Evolutionary conservation across 2,888 invertebrate genomes (phyloP).

Genomic region (Tetheella fluctuosa): DNA sequence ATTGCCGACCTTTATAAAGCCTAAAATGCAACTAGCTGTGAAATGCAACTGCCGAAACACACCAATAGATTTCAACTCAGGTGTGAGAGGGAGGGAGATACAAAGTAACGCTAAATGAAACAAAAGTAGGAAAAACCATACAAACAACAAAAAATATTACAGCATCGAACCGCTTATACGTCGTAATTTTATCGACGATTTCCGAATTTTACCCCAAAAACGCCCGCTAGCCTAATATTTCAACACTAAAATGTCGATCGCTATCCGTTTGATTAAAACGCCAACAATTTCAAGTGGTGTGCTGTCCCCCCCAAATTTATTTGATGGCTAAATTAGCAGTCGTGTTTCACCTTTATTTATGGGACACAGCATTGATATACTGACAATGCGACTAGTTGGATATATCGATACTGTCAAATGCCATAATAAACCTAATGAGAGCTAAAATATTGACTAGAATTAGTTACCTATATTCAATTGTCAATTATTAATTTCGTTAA

Average conservation of each 20-base stretch:
- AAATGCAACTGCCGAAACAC: no score
- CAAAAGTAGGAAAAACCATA: background rate
- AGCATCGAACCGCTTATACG: background rate
- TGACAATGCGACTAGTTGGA: conserved; percentile 14
- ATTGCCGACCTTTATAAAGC: no score
- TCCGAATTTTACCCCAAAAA: conserved; percentile 26
- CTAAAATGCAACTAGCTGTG: no score
- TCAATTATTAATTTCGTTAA: background rate
- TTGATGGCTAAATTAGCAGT: conserved; percentile 44
- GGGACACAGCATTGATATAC: conserved; percentile 33
- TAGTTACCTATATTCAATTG: background rate
- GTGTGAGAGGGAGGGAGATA: no score
- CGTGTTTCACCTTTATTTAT: conserved; percentile 42
- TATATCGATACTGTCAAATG: background rate
- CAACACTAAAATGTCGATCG: conserved; percentile 24
- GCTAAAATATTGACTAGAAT: background rate
- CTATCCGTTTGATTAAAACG: conserved; percentile 38
- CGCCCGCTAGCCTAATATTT: conserved; percentile 27
- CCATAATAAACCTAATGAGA: background rate
- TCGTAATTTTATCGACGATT: conserved; percentile 8
- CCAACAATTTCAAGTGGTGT: conserved; percentile 23
- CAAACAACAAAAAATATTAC: background rate
- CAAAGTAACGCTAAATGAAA: no score
- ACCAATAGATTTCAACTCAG: no score
- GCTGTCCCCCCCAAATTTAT: conserved; percentile 36